Conservation (phyloP, 2,113 vertebrate species). For the Tichodroma muraria region DNA sequence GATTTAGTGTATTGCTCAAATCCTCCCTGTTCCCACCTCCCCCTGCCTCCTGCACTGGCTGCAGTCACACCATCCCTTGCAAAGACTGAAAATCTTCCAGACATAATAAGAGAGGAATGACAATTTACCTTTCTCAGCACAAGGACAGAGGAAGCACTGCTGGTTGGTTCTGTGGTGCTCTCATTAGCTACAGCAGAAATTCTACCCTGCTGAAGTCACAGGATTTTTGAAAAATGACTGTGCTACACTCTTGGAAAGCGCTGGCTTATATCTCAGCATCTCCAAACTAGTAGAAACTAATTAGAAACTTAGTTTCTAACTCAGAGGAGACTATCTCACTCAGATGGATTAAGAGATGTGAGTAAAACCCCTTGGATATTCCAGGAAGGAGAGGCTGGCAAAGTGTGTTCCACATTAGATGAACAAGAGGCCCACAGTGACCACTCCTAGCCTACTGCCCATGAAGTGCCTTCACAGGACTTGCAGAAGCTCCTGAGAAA, state of each 20-base stretch:
- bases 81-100: background rate
- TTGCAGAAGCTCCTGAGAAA: background rate
- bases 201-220: background rate
- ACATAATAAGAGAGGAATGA: background rate
- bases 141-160: background rate
- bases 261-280: background rate
- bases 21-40: background rate
- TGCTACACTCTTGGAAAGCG: background rate
- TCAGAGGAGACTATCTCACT: background rate
- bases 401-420: background rate
- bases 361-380: background rate
- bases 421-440: background rate
- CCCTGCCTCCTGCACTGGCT: background rate
- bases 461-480: background rate
- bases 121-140: background rate
- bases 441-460: fast-evolving
- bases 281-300: too few relatives aligned
- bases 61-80: background rate
- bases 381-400: background rate
- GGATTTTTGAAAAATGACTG: background rate
- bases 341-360: background rate
- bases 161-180: background rate
- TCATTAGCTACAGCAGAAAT: background rate
- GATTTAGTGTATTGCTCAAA: background rate
- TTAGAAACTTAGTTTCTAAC: too few relatives aligned